Base-by-base conservation (phyloP, 2,797 vertebrate species). In the Caiman crocodilus region DNA sequence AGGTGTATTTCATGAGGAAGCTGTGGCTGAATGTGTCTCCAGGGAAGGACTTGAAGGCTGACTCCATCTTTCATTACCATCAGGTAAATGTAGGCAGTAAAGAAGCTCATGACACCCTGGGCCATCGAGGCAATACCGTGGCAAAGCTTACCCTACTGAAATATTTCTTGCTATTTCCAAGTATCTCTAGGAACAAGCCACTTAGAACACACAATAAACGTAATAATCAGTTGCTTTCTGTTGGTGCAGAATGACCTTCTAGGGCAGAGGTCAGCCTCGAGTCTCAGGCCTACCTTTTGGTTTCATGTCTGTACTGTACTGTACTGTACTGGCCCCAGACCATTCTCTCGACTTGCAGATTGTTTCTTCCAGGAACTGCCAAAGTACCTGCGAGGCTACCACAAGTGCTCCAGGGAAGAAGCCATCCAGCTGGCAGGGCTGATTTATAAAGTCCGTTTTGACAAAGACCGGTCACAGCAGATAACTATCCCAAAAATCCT, bases 1-100 rank as follows among this genome's bases (percentile, higher is more conserved):
- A 97, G 55, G 98, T 99, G 81, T 98, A 98, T 96, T 99, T 99
- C 97, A 99, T 99, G 99, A 98, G 99, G 97, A 99, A 99, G 96
- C 93, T 99, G 80, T 99, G 99, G 99, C 98, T 99, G 80, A 99
- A 97, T 5, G 98, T 99, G 59, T 69, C 90, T 89, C 99, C 99
- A 4, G 99, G 99, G 81, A 99, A 98, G 95, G 99, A 99, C 78
- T 23, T 97, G 73, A 98, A 98, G 71, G 99, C 99, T 5, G 99
- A 99, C 95, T 97, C 97, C 67, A 98, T 99, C 90, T 99, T 99
- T 95, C 99, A 99, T 92, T 99, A 98, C 97, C 99, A 99, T 88
- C 99, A 99, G 99, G 99, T 99, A 97, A 93, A 14, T 1, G 42
- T 26, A 25, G 35, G 13, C 23, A 16, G 35, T 8, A 26, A 73